Conservation (phyloP, 2,888 invertebrate genomes). For the Ornithoptera alexandrae region DNA sequence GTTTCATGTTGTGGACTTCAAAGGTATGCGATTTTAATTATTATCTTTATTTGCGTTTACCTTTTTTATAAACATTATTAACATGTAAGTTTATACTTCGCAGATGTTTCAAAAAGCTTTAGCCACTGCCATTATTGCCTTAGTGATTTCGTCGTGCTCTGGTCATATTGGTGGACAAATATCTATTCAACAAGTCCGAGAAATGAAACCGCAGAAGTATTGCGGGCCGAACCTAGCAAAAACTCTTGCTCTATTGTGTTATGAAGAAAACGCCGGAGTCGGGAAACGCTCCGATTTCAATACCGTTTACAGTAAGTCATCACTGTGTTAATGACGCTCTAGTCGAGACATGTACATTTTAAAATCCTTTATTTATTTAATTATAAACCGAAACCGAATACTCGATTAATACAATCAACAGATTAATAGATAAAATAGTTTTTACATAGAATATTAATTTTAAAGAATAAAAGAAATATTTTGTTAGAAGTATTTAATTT, state of each 20-base stretch:
- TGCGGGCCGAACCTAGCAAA: slow-evolving; percentile 21
- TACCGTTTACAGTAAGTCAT: slow-evolving; percentile 23
- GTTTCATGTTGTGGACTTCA: slow-evolving; percentile 9
- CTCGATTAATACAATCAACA: too few species aligned
- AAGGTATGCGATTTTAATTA: slow-evolving; percentile 22
- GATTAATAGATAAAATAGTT: too few species aligned
- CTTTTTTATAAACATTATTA: background rate
- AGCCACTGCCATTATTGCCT: background rate
- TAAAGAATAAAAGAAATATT: too few species aligned
- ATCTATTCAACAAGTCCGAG: slow-evolving; percentile 17
- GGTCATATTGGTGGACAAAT: slow-evolving; percentile 26
- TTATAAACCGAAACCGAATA: too few species aligned
- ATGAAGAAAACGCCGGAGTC: slow-evolving; percentile 14
- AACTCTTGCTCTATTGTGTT: slow-evolving; percentile 23
- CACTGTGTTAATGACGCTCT: background rate
- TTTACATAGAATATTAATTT: too few species aligned
- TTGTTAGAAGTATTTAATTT: too few species aligned
- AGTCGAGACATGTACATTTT: background rate
- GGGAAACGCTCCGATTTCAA: slow-evolving; percentile 19
- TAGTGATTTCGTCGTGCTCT: background rate
- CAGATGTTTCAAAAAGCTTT: slow-evolving; percentile 20
- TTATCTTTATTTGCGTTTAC: background rate
- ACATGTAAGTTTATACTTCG: background rate
- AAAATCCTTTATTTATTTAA: background rate
- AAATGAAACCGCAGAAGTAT: slow-evolving; percentile 27